phyloP scores from a whole-genome alignment of 2,797 vertebrate genomes.

The Phoeniculus purpureus region DNA sequence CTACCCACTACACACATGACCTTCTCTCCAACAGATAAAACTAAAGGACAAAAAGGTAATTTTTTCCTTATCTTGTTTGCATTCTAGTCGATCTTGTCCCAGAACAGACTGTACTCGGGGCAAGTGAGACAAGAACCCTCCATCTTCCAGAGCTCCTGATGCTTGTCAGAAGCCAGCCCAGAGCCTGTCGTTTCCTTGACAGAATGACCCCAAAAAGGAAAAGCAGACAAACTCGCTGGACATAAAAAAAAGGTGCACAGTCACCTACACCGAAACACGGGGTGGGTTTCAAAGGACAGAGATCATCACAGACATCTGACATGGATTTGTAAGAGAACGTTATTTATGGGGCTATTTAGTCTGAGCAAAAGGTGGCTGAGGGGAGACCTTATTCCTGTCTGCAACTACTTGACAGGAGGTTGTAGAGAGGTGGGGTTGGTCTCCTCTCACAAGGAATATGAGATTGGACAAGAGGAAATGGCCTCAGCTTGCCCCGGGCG shows the following conservation, averaged over 20 bases:
- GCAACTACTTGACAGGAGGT: no score
- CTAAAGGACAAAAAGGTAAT: slow-evolving; percentile 53
- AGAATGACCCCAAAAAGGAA: background rate
- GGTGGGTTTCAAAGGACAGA: rapidly evolving
- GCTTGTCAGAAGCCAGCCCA: background rate
- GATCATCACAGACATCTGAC: background rate
- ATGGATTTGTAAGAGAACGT: background rate
- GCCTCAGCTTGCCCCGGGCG: no score
- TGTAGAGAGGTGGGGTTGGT: no score
- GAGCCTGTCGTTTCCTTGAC: background rate
- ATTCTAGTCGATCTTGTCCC: slow-evolving; percentile 36
- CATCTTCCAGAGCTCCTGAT: background rate
- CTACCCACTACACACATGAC: background rate
- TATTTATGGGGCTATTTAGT: background rate
- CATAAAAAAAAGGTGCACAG: no score
- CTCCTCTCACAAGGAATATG: no score
- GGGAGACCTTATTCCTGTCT: no score
- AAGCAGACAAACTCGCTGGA: no score
- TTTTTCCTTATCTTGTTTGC: slow-evolving; percentile 47
- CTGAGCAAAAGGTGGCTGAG: no score
- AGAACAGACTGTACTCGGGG: background rate
- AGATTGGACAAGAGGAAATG: no score
- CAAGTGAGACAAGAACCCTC: background rate
- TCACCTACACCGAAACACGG: rapidly evolving
- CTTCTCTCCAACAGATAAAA: slow-evolving; percentile 14